Evolutionary conservation across 1,140 invertebrate species (phyloP).

Genomic region (Penaeus vannamei): DNA sequence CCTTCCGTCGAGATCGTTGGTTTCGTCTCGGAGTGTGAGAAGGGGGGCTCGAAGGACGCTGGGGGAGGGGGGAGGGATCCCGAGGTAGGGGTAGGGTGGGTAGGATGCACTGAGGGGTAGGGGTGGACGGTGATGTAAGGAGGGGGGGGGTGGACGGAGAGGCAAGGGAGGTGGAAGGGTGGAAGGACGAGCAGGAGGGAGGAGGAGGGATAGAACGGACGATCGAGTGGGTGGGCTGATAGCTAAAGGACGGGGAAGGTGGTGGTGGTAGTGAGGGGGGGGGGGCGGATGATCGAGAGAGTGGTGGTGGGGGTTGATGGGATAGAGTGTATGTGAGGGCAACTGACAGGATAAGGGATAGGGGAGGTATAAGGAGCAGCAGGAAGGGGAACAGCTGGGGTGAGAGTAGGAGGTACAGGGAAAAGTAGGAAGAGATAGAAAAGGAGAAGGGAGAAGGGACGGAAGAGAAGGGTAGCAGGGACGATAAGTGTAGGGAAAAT

Average conservation of each 20-base stretch:
- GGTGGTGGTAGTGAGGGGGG: background rate
- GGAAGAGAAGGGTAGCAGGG: background rate
- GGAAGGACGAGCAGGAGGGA: background rate
- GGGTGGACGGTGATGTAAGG: background rate
- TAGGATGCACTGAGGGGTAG: background rate
- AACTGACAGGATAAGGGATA: background rate
- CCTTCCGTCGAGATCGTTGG: background rate
- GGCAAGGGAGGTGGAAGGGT: background rate
- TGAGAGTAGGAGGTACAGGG: background rate
- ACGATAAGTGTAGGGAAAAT: background rate
- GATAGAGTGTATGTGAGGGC: background rate
- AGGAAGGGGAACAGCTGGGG: background rate
- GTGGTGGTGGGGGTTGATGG: background rate
- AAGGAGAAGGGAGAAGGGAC: background rate
- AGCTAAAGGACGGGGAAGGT: background rate
- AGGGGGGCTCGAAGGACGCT: background rate
- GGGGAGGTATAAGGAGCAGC: background rate
- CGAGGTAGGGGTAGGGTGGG: background rate
- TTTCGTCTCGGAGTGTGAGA: background rate
- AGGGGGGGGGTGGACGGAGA: too few species aligned
- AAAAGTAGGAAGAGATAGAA: background rate
- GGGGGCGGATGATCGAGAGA: background rate
- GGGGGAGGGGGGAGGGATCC: background rate
- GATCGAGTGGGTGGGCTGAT: background rate
- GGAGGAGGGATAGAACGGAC: background rate